Percentiles rank a stretch among this genome's conserved stretches.
These are phyloP conservation scores for Hetaerina titia DNA, from an alignment of 2,888 invertebrate genomes.

Conservation along the genomic window DNA sequence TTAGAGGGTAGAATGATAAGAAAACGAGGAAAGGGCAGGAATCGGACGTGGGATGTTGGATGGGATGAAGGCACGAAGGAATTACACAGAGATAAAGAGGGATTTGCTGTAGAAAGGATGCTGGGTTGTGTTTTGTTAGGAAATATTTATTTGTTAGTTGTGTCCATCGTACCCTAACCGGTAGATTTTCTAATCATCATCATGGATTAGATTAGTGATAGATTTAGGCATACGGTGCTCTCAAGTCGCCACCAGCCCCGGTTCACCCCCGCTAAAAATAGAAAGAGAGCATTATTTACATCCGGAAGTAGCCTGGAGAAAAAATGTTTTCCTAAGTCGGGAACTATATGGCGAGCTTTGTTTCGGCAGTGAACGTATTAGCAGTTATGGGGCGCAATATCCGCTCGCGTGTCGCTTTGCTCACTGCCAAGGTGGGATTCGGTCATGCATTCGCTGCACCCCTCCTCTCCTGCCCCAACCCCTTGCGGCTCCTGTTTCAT, in stretches of 20 bases:
- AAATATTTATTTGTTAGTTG: no score
- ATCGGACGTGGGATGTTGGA: no score
- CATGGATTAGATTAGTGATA: no score
- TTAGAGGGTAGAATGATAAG: no score
- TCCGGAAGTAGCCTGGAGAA: not conserved
- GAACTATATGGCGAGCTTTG: not conserved
- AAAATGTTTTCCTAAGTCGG: not conserved
- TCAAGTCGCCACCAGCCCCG: not conserved
- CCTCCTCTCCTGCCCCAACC: not conserved
- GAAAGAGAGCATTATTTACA: not conserved
- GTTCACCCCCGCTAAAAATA: not conserved
- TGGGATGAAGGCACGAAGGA: no score
- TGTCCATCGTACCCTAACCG: no score
- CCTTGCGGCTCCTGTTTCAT: not conserved
- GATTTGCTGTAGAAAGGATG: no score
- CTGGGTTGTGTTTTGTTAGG: no score
- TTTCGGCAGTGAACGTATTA: not conserved
- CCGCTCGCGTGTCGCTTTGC: conserved; percentile 8
- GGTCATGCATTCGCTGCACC: not conserved
- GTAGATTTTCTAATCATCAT: no score
- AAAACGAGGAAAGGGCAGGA: no score
- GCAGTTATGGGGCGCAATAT: not conserved
- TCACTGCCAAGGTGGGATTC: not conserved
- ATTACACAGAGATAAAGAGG: no score
- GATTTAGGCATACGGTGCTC: not conserved